Evolutionary conservation across 35 echinoderm and acorn worm genomes (phyloP).

Genomic region (Anneissia japonica): DNA sequence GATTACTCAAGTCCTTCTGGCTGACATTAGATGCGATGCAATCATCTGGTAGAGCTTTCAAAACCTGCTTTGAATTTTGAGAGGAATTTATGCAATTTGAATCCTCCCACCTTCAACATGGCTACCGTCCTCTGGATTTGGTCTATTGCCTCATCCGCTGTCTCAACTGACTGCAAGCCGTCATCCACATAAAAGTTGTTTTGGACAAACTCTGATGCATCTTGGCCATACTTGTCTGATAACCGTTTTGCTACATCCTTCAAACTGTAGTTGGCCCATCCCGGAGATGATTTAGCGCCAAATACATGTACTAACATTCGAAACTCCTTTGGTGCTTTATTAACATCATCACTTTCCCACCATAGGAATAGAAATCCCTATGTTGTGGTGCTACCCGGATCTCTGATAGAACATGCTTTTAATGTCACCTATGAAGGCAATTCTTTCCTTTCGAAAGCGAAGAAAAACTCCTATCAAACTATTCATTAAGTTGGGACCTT

Average conservation of each 20-base stretch:
- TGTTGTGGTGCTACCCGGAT: not conserved
- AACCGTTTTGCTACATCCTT: not conserved
- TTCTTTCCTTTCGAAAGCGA: constrained; percentile 27
- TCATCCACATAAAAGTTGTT: constrained; percentile 64
- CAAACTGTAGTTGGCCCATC: not conserved
- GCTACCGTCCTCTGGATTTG: not conserved
- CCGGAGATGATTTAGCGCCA: not conserved
- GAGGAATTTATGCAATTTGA: constrained; percentile 41
- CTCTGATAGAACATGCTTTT: constrained; percentile 37
- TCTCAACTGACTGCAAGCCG: constrained; percentile 38
- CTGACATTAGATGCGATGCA: not conserved
- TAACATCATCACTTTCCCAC: constrained; percentile 31
- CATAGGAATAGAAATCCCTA: constrained; percentile 36
- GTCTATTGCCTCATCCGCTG: constrained; percentile 17
- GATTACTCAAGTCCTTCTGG: constrained; percentile 17
- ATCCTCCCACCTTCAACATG: constrained; percentile 27
- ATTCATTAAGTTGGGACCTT: constrained; percentile 28
- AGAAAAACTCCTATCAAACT: constrained; percentile 24
- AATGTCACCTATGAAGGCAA: constrained; percentile 38
- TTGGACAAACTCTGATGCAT: not conserved
- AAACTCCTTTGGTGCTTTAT: constrained; percentile 6
- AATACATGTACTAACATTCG: constrained; percentile 23
- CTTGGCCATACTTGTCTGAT: not conserved
- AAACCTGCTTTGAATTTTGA: constrained; percentile 42
- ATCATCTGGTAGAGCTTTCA: constrained; percentile 14